Evolutionary conservation across 1,140 invertebrate genomes (phyloP), one percentile per base, ranked within the genome.

Genomic region (Ips nitidus): DNA sequence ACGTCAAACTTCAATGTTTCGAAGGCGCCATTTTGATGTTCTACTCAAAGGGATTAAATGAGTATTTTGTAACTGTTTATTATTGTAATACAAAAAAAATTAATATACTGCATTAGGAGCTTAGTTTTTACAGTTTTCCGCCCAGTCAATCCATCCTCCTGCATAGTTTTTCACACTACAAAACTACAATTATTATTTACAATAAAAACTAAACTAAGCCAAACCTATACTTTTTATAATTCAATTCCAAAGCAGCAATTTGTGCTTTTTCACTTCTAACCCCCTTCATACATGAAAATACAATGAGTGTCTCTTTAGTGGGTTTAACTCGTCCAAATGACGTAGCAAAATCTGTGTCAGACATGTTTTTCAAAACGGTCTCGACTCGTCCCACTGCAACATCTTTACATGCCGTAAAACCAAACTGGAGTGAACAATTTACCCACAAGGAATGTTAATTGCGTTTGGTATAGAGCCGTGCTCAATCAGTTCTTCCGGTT

Each of bases 391-490:
- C 75, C 43, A 76, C 75, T 76, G 65, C 37, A 75, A 58, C 22
- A 42, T 7, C 7, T 45, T 43, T 53, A 65, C 56, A 40, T 38
- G 38, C 6, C 42, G 47, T 22, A 52, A 37, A 59, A 41, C 6
- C 38, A 4, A 59, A n/a, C 7, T 59, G 37, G 37, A 59, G 1
- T 41, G 4, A 41, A 7, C 40, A 41, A 6, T 59, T 45, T 53
- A 41, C 78, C 80, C 85, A 87, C 89, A 84, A 73, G 88, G 89
- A 75, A 91, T 89, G 74, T 90, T 89, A 70, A 90, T 88, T 73
- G 86, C 89, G 22, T 85, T 83, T 45, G 89, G 88, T 60, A 90
- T 84, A 77, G 84, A 82, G 2, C 89, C 89, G 58, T 86, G 89
- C 72, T 86, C 83, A 63, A 84, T 75, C 1, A 91, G 80, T 80